These are phyloP conservation scores for Tokudaia tokunoshimensis DNA, from an alignment of 2,797 vertebrate species.

Conservation along the genomic window DNA sequence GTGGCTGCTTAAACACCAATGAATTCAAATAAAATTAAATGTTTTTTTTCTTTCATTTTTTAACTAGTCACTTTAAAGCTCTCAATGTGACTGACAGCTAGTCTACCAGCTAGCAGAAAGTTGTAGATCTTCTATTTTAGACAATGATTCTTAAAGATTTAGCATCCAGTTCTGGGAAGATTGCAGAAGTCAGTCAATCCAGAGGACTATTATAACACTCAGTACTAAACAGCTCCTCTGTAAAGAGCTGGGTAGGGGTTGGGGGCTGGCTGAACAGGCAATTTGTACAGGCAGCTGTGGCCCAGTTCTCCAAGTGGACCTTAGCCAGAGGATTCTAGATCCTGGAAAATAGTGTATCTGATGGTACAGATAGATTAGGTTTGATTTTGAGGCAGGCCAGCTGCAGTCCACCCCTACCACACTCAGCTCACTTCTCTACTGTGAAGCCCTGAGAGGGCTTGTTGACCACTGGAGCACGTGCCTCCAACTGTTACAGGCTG, in stretches of 20 bases:
- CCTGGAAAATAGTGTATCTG: neutral
- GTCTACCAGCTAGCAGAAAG: neutral
- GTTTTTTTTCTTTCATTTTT: constrained; percentile 8
- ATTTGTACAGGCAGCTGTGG: neutral
- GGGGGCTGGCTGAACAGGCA: neutral
- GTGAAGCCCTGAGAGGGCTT: neutral
- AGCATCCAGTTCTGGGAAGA: neutral
- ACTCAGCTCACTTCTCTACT: neutral
- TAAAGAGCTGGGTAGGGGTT: neutral
- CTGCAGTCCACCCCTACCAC: neutral
- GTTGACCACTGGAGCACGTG: neutral
- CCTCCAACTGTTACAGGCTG: neutral
- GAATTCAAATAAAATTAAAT: constrained; percentile 20
- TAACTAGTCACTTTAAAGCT: neutral
- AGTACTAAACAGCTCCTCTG: neutral
- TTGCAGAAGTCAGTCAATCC: neutral
- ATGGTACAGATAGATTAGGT: neutral
- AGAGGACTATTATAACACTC: neutral
- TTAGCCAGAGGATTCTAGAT: neutral
- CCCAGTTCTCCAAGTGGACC: neutral
- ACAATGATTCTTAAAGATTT: neutral
- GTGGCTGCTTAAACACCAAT: neutral
- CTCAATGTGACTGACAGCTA: neutral
- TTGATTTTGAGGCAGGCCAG: neutral
- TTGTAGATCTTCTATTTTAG: neutral